These are phyloP conservation scores for Morelia viridis DNA, from an alignment of 2,797 vertebrate genomes.

Conservation along the genomic window DNA sequence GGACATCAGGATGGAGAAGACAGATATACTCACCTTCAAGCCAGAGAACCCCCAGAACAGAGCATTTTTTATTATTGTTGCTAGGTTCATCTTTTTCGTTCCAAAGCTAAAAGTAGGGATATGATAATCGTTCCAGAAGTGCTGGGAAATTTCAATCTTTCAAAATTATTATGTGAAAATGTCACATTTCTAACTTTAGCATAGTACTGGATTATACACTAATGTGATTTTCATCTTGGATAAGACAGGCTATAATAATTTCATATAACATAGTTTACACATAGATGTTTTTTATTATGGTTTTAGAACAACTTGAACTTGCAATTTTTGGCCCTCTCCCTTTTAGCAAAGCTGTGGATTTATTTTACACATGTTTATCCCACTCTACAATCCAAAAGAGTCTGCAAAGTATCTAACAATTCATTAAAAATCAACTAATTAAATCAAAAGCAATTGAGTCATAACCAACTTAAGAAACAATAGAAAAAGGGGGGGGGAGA, in stretches of 20 bases:
- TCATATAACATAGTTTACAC: neutral
- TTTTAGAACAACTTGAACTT: neutral
- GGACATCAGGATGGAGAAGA: neutral
- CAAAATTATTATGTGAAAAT: neutral
- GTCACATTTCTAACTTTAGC: neutral
- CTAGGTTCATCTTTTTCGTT: neutral
- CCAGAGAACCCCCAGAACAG: neutral
- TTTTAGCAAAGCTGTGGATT: neutral
- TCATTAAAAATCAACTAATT: neutral
- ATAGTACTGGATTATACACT: neutral
- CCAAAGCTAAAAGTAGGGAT: neutral
- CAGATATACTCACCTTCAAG: neutral
- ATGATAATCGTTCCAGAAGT: neutral
- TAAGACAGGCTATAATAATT: neutral
- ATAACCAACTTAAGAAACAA: neutral
- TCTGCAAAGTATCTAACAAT: neutral
- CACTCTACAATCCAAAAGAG: neutral
- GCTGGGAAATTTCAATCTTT: neutral
- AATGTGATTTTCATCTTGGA: neutral
- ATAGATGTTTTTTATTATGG: neutral
- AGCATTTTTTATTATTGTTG: neutral
- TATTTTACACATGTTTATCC: neutral
- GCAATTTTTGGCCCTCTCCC: neutral
- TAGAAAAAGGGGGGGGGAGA: neutral
- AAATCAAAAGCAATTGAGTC: neutral